Evolutionary conservation across 2,888 invertebrate genomes (phyloP).

Genomic region (Athalia circularis): DNA sequence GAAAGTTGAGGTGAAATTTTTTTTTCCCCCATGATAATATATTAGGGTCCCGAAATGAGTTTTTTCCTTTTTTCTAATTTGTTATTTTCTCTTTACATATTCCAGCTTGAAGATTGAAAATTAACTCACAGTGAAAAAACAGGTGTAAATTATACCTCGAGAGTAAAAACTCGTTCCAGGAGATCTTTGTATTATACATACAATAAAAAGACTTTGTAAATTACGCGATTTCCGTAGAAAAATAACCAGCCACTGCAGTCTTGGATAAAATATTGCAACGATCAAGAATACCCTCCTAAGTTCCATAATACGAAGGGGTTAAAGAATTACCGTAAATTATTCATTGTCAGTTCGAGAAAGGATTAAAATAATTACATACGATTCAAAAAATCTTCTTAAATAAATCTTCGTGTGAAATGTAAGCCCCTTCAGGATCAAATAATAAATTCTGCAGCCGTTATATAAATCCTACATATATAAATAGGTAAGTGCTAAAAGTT

Average conservation of each 20-base stretch:
- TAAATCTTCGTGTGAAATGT: constrained; percentile 27
- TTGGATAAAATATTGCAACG: too few relatives aligned
- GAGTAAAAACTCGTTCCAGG: not conserved
- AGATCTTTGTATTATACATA: not conserved
- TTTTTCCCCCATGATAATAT: too few relatives aligned
- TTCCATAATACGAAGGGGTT: too few relatives aligned
- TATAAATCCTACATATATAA: not conserved
- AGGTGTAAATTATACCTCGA: constrained; percentile 11
- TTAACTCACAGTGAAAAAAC: constrained; percentile 27
- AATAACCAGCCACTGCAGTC: too few relatives aligned
- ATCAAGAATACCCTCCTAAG: too few relatives aligned
- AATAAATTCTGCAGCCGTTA: not conserved
- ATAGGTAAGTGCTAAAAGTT: constrained; percentile 1
- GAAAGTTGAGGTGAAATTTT: too few relatives aligned
- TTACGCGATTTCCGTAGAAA: not conserved
- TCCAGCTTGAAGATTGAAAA: constrained; percentile 16
- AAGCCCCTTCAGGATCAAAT: not conserved
- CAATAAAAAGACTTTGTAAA: not conserved
- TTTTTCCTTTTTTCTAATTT: too few relatives aligned
- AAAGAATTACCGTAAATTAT: too few relatives aligned
- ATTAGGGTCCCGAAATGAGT: too few relatives aligned
- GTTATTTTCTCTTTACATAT: not conserved
- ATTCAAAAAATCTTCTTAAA: not conserved
- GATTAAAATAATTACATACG: constrained; percentile 21
- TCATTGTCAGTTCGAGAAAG: not conserved